phyloP scores from a whole-genome alignment of 2,888 invertebrate species.

The Drosophila putrida region DNA sequence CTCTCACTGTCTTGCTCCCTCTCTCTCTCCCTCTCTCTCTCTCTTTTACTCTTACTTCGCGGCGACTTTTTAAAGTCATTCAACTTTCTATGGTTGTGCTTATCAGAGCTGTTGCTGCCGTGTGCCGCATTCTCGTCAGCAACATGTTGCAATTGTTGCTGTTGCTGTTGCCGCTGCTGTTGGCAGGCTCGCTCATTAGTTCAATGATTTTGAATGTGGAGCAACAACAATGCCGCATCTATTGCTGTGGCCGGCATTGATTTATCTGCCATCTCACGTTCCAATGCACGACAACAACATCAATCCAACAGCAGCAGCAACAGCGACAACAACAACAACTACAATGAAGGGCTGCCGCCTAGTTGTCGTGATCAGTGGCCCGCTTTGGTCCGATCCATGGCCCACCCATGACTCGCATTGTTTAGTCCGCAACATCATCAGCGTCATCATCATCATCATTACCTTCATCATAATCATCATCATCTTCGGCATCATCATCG shows the following conservation, averaged over 20 bases:
- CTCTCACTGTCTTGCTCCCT: not conserved
- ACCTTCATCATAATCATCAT: slow-evolving; percentile 17
- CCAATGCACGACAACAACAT: slow-evolving; percentile 45
- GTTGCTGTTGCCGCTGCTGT: slow-evolving; percentile 29
- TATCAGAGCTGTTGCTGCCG: slow-evolving; percentile 55
- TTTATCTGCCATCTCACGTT: slow-evolving; percentile 79
- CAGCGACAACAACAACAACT: slow-evolving; percentile 20
- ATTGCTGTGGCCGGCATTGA: slow-evolving; percentile 66
- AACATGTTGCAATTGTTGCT: slow-evolving; percentile 40
- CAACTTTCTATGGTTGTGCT: slow-evolving; percentile 67
- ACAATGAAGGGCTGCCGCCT: slow-evolving; percentile 46
- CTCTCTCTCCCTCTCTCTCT: slow-evolving; percentile 1
- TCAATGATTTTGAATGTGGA: slow-evolving; percentile 68
- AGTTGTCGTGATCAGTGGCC: slow-evolving; percentile 69
- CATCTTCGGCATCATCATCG: slow-evolving; percentile 37
- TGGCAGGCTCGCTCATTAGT: slow-evolving; percentile 68
- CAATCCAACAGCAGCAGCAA: slow-evolving; percentile 6
- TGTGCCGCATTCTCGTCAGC: slow-evolving; percentile 36
- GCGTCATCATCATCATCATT: slow-evolving; percentile 9
- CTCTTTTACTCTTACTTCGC: slow-evolving; percentile 8
- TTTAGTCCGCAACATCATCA: slow-evolving; percentile 48
- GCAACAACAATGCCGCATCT: slow-evolving; percentile 63
- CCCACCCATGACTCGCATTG: slow-evolving; percentile 66
- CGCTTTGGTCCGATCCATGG: slow-evolving; percentile 53
- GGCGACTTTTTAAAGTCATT: slow-evolving; percentile 57